Base-by-base conservation (phyloP, 2,113 vertebrate species). In the Enhydra lutris region DNA sequence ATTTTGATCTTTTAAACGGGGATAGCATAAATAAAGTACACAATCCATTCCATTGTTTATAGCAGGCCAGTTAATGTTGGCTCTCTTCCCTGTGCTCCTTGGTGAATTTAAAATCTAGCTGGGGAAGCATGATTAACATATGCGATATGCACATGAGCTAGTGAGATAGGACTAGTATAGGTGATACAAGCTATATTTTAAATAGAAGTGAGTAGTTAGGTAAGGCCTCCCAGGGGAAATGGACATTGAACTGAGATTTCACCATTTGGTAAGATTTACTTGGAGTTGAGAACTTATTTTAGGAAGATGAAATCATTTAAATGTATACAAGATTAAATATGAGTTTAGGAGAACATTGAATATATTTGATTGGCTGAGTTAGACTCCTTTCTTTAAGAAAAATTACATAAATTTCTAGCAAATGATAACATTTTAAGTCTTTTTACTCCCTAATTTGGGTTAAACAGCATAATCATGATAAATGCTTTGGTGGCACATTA, bases 271-370 rank as follows among this genome's bases (percentile, higher is more conserved):
- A 88, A 89, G 29, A 94, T 93, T 71, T 94, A n/a, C 6, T 55
- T 67, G 47, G 18, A 85, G 21, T 52, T 87, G 18, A 29, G 3
- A 95, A 34, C 18, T 81, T 61, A 95, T 73, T 91, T 96, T 82
- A 57, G 39, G 13, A 92, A 94, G 24, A 80, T 61, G 5, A 92
- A 82, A 61, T 76, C 39, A 92, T 90, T 97, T 94, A 65, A 95
- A 96, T 84, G 42, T 93, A 73, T 85, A 52, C 3, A 45, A 84
- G 34, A 90, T 73, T 94, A 94, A 97, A 82, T 52, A 47, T 45
- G 45, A 78, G 9, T 89, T 93, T 89, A 85, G 47, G 26, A 36
- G 34, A 94, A 55, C 39, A 84, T 42, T 79, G 36, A 65, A 81
- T 96, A 0, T 57, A 88, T 87, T 84, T 2, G 20, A 69, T 81